These are phyloP conservation scores for Sphaeridia pumilis DNA, from an alignment of 2,888 invertebrate species.

Conservation along the genomic window DNA sequence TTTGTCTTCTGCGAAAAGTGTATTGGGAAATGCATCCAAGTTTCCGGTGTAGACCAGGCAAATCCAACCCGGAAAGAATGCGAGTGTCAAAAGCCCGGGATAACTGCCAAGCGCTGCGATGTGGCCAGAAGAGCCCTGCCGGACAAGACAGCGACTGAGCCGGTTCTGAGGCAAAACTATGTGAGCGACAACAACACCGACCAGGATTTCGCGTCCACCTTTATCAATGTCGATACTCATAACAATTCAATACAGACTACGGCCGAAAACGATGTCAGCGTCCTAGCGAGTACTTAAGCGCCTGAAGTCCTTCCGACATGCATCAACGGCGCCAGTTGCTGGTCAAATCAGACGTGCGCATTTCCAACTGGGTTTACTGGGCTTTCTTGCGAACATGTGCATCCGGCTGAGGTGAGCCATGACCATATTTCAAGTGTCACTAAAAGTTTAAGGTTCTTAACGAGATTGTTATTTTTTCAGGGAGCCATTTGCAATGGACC, in stretches of 20 bases:
- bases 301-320: conserved; percentile 49
- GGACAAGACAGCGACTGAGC: no score
- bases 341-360: conserved; percentile 49
- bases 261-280: no score
- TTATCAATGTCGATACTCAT: no score
- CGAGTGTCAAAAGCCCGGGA: conserved; percentile 15
- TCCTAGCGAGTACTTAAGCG: no score
- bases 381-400: conserved; percentile 2
- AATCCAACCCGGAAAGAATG: conserved; percentile 27
- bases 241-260: no score
- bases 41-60: not conserved
- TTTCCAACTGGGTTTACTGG: conserved; percentile 50
- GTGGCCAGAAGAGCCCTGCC: not conserved
- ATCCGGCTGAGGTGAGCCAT: not conserved
- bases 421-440: no score
- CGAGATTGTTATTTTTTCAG: no score
- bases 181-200: no score
- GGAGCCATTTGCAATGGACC: no score
- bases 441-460: no score
- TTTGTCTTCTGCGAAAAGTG: conserved; percentile 29
- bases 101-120: not conserved
- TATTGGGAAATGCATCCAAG: conserved; percentile 19
- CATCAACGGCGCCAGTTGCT: conserved; percentile 53
- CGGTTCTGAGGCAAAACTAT: no score
- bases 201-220: no score